phyloP scores from a whole-genome alignment of 2,888 invertebrate species.

The Ophion ellenae region DNA sequence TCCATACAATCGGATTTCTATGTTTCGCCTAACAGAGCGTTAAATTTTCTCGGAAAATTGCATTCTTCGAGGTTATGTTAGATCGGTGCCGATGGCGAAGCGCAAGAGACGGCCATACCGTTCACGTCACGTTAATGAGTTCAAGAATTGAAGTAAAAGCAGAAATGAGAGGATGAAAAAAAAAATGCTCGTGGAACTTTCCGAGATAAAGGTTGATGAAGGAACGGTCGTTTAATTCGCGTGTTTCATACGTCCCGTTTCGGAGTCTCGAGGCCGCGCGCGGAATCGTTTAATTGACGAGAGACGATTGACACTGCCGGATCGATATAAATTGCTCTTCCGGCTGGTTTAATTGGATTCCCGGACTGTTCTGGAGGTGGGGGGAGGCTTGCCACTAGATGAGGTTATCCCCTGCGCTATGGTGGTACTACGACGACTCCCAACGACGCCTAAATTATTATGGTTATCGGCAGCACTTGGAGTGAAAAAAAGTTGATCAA shows the following conservation, averaged over 20 bases:
- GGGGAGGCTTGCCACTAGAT: background rate
- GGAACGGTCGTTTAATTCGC: background rate
- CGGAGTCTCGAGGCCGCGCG: slow-evolving; percentile 31
- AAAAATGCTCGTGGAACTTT: background rate
- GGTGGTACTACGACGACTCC: background rate
- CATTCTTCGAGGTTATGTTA: background rate
- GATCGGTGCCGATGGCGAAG: background rate
- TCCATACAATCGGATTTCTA: too few relatives aligned
- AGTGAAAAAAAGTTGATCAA: background rate
- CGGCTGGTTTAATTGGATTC: slow-evolving; percentile 57
- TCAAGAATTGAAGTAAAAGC: background rate
- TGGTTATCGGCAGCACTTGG: background rate
- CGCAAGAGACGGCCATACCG: too few relatives aligned
- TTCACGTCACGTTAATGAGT: background rate
- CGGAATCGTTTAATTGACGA: slow-evolving; percentile 41
- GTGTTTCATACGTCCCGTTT: slow-evolving; percentile 15
- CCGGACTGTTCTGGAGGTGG: slow-evolving; percentile 22
- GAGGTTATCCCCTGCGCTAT: background rate
- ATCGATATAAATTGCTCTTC: slow-evolving; percentile 62
- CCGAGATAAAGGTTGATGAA: background rate
- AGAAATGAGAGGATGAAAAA: background rate
- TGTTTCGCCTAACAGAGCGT: background rate
- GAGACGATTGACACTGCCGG: slow-evolving; percentile 49
- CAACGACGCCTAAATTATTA: background rate
- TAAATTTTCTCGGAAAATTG: background rate